Evolutionary conservation across 2,797 vertebrate species (phyloP), one percentile per base, ranked within the genome.

Genomic region (Siniperca undulata): DNA sequence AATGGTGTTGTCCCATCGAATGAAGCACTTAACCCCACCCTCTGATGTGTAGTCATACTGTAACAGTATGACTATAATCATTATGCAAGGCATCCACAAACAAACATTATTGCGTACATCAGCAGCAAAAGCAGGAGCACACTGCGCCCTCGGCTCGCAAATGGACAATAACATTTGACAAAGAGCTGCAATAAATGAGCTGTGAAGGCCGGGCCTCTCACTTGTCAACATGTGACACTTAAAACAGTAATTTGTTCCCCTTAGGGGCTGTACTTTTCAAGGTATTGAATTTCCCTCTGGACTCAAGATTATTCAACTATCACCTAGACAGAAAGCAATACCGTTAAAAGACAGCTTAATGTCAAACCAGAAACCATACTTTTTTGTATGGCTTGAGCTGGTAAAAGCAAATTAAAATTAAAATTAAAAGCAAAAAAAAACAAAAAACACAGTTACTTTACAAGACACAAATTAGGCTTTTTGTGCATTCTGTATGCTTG

Each of bases 161-260:
- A 86, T 71, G 85, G 81, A 89, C 88, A 86, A 79, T 81, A 90
- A 81, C 59, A 40, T 89, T 85, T 88, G 80, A 91, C 89, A 88
- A 92, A 90, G 87, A 86, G 81, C 73, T 16, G 81, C 90, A 89
- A 84, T 90, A 93, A 95, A 94, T 92, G 92, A 94, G 90, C 92
- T 90, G 90, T 92, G 87, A 94, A 92, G 86, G 88, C 89, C 46
- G 81, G 79, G 88, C 91, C 91, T 89, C 92, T 94, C 86, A 85
- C 91, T 92, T 93, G 93, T 94, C 93, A 93, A 88, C 92, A 85
- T 88, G 90, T 88, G 90, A 94, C 93, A 94, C 93, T 94, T 92
- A 91, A 93, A 93, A 92, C 84, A 89, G 72, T 92, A 52, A 89
- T 85, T 83, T 86, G 84, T 88, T 83, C 75, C 86, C 87, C 81